Evolutionary conservation across 2,888 invertebrate genomes (phyloP).

Genomic region (Eupithecia pulchellata): DNA sequence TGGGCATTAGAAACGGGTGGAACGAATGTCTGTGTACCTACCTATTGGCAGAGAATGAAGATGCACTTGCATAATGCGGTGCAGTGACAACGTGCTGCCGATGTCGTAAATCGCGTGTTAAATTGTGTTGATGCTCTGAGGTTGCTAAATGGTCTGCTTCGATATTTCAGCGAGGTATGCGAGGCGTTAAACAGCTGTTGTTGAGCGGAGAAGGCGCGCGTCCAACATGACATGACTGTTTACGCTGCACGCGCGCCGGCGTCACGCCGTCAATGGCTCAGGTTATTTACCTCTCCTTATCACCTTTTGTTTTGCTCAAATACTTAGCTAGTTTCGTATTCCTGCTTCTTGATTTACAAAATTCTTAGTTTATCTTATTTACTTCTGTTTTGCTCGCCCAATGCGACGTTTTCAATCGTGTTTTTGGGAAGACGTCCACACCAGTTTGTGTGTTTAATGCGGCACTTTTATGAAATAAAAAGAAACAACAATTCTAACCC

Average conservation of each 20-base stretch:
- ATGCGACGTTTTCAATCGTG: not conserved
- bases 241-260: slow-evolving; percentile 53
- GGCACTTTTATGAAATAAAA: slow-evolving; percentile 15
- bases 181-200: slow-evolving; percentile 74
- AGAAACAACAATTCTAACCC: slow-evolving; percentile 21
- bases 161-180: slow-evolving; percentile 69
- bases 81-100: slow-evolving; percentile 27
- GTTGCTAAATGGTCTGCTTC: slow-evolving; percentile 59
- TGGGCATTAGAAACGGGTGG: slow-evolving; percentile 66
- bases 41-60: slow-evolving; percentile 47
- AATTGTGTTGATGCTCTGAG: slow-evolving; percentile 51
- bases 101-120: slow-evolving; percentile 47
- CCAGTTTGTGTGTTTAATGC: slow-evolving; percentile 7
- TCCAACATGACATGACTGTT: slow-evolving; percentile 50
- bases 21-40: slow-evolving; percentile 64
- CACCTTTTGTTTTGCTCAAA: slow-evolving; percentile 84
- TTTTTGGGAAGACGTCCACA: not conserved
- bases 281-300: slow-evolving; percentile 84
- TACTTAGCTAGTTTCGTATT: slow-evolving; percentile 69
- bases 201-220: slow-evolving; percentile 49
- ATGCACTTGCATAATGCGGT: slow-evolving; percentile 42
- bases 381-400: not conserved
- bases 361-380: slow-evolving; percentile 23
- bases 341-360: slow-evolving; percentile 42
- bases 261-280: slow-evolving; percentile 80